Percentiles rank a stretch among this genome's conserved stretches.
Evolutionary conservation across 2,888 invertebrate species (phyloP).

Genomic region (Epsilonema sp.): DNA sequence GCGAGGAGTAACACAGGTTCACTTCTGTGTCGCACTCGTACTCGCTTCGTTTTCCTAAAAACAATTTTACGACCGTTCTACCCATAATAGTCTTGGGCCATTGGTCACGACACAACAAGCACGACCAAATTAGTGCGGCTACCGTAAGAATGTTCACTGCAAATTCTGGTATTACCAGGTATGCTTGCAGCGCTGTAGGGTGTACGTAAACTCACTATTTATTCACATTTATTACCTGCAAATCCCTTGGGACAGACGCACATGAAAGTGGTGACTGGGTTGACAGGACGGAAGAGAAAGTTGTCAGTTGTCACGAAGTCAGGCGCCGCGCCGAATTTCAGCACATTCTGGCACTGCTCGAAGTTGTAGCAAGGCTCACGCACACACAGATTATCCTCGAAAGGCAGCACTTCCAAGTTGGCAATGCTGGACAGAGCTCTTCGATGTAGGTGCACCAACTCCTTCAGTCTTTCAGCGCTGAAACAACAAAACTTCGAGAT

Average conservation of each 20-base stretch:
- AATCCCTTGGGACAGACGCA: slow-evolving; percentile 79
- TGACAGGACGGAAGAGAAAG: slow-evolving; percentile 76
- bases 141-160: too few species aligned
- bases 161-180: too few species aligned
- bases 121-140: too few species aligned
- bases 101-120: too few species aligned
- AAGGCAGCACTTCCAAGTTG: slow-evolving; percentile 56
- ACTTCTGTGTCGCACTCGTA: slow-evolving; percentile 88
- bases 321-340: slow-evolving; percentile 77
- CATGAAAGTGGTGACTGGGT: slow-evolving; percentile 76
- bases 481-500: too few species aligned
- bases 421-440: slow-evolving; percentile 64
- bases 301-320: slow-evolving; percentile 69
- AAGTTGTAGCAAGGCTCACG: slow-evolving; percentile 82
- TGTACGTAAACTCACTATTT: too few species aligned
- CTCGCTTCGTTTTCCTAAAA: slow-evolving; percentile 55
- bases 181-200: too few species aligned
- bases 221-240: too few species aligned
- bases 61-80: too few species aligned
- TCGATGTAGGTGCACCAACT: slow-evolving; percentile 76
- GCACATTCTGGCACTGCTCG: slow-evolving; percentile 65
- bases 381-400: slow-evolving; percentile 73
- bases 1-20: slow-evolving; percentile 83
- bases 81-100: too few species aligned
- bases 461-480: slow-evolving; percentile 67